Evolutionary conservation across 2,113 vertebrate species (phyloP).

Genomic region (Podilymbus podiceps): DNA sequence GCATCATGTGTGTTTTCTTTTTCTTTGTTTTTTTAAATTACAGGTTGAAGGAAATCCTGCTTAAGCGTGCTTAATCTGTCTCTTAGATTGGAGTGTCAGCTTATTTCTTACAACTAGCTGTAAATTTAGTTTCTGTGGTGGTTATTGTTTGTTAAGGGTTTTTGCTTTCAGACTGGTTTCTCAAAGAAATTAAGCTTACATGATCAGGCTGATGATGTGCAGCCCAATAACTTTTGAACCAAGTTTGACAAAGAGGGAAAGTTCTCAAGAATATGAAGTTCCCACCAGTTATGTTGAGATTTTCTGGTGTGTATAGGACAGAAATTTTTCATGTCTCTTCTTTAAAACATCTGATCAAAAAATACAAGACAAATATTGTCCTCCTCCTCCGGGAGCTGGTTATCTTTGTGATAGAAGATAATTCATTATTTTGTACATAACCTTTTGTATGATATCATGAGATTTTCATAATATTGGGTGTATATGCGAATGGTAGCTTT

Average conservation of each 20-base stretch:
- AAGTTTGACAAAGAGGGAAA: not conserved
- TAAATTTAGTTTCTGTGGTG: not conserved
- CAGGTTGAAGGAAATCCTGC: constrained; percentile 50
- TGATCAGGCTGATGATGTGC: not conserved
- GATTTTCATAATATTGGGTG: not conserved
- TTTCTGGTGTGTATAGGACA: not conserved
- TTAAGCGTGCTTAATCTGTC: constrained; percentile 23
- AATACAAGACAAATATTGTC: not conserved
- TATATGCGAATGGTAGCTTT: not conserved
- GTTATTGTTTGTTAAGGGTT: not conserved
- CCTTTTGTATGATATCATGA: not conserved
- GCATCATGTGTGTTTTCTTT: constrained; percentile 42
- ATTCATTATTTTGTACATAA: not conserved
- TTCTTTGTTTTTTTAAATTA: constrained; percentile 32
- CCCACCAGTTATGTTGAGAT: not conserved
- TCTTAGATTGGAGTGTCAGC: not conserved
- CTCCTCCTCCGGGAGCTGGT: not conserved
- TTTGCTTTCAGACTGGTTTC: not conserved
- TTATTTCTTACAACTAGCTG: not conserved
- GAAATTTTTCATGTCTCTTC: not conserved
- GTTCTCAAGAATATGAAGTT: not conserved
- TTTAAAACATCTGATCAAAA: not conserved
- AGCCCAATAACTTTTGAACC: not conserved
- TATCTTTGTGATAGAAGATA: not conserved
- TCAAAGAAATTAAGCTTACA: not conserved